phyloP scores from a whole-genome alignment of 2,888 invertebrate species.

The Cyclophora punctaria region DNA sequence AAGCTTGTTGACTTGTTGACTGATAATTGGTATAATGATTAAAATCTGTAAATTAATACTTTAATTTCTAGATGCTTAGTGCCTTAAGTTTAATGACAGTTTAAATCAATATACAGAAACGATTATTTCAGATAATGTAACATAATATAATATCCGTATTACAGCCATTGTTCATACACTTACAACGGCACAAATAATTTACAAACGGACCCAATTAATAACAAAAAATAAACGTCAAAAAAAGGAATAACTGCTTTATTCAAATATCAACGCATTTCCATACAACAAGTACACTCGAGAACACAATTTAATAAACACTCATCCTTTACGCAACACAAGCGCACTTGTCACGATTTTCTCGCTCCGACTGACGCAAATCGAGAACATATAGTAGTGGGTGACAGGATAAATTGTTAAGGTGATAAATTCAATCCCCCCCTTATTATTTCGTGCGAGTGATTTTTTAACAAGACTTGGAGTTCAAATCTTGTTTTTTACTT shows the following conservation, averaged over 20 bases:
- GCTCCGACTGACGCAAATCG: too few species aligned
- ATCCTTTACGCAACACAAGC: not conserved
- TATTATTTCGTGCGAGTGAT: slow-evolving; percentile 26
- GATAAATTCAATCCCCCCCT: slow-evolving; percentile 25
- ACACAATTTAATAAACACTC: slow-evolving; percentile 1
- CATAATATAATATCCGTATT: not conserved
- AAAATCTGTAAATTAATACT: not conserved
- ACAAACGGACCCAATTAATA: not conserved
- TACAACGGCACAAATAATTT: not conserved
- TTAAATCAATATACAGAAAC: not conserved
- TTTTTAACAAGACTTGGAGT: slow-evolving; percentile 10
- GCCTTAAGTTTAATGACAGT: not conserved
- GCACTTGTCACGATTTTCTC: too few species aligned
- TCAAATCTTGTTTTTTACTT: slow-evolving; percentile 1
- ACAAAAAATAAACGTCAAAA: not conserved
- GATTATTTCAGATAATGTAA: not conserved
- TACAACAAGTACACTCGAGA: not conserved
- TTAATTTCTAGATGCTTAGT: not conserved
- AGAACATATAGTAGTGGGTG: slow-evolving; percentile 1
- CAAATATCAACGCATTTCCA: not conserved
- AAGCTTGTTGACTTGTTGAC: too few species aligned
- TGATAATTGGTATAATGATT: too few species aligned
- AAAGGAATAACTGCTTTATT: not conserved
- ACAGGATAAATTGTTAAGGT: slow-evolving; percentile 25
- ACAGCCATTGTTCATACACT: not conserved